Conservation (phyloP, 2,797 vertebrate genomes). For the Mergus octosetaceus region DNA sequence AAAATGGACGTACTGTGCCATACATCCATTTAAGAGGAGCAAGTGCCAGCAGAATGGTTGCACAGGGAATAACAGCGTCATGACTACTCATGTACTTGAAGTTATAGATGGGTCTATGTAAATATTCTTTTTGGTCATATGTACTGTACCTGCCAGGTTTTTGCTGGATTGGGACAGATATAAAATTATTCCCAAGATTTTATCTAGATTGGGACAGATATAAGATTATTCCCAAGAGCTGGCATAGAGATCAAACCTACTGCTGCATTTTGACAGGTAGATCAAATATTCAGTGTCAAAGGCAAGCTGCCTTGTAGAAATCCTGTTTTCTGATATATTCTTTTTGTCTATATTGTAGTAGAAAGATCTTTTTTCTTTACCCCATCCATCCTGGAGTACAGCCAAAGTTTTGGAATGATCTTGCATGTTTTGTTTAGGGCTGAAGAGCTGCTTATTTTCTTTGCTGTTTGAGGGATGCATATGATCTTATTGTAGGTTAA, state of each 20-base stretch:
- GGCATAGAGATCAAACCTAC: background rate
- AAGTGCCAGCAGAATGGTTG: background rate
- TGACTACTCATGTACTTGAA: background rate
- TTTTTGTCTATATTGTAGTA: background rate
- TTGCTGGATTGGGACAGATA: background rate
- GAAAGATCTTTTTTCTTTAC: background rate
- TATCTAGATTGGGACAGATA: background rate
- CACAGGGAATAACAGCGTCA: background rate
- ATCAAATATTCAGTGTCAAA: slow-evolving; percentile 15
- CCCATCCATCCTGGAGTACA: background rate
- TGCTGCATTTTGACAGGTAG: background rate
- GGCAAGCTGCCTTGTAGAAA: background rate
- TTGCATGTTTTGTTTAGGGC: background rate
- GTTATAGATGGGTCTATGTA: background rate
- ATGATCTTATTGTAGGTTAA: background rate
- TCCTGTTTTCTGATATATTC: background rate
- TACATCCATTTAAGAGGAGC: background rate
- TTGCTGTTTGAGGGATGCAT: background rate
- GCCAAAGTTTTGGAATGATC: background rate
- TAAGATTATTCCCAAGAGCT: background rate
- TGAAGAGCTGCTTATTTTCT: background rate
- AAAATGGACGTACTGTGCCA: background rate
- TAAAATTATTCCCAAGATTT: slow-evolving; percentile 7
- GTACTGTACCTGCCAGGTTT: background rate
- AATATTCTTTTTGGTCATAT: background rate